phyloP scores from a whole-genome alignment of 2,888 invertebrate species.

The Tenodera sinensis region DNA sequence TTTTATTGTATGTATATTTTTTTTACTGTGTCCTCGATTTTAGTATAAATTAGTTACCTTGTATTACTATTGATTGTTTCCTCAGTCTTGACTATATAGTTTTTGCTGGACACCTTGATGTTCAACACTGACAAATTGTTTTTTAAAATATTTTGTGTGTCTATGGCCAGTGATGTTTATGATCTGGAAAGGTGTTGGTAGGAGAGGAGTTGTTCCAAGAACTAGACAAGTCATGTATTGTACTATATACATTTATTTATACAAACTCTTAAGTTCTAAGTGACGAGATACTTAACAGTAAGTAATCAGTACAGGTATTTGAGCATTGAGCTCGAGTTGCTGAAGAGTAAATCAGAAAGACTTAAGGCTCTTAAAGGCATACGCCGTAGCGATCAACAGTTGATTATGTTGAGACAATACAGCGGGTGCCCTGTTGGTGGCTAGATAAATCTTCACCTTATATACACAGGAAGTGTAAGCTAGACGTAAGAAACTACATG shows the following conservation, averaged over 20 bases:
- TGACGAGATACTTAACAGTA: neutral
- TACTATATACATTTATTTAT: neutral
- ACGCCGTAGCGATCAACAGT: neutral
- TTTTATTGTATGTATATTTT: too few relatives aligned
- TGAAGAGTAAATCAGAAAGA: neutral
- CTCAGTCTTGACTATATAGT: too few relatives aligned
- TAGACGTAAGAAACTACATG: neutral
- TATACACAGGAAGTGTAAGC: neutral
- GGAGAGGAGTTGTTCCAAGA: neutral
- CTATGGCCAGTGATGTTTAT: too few relatives aligned
- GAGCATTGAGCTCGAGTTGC: neutral
- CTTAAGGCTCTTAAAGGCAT: neutral
- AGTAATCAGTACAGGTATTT: neutral
- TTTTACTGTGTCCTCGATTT: too few relatives aligned
- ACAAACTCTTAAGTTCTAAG: neutral
- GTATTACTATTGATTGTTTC: too few relatives aligned
- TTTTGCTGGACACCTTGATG: too few relatives aligned
- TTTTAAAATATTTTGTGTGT: too few relatives aligned
- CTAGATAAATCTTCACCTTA: neutral
- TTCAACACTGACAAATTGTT: too few relatives aligned
- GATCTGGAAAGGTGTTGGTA: too few relatives aligned
- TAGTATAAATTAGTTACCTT: too few relatives aligned
- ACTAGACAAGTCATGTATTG: neutral
- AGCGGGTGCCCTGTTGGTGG: neutral
- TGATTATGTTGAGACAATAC: neutral